Evolutionary conservation across 2,113 vertebrate species (phyloP).

Genomic region (Pseudorectes ferrugineus): DNA sequence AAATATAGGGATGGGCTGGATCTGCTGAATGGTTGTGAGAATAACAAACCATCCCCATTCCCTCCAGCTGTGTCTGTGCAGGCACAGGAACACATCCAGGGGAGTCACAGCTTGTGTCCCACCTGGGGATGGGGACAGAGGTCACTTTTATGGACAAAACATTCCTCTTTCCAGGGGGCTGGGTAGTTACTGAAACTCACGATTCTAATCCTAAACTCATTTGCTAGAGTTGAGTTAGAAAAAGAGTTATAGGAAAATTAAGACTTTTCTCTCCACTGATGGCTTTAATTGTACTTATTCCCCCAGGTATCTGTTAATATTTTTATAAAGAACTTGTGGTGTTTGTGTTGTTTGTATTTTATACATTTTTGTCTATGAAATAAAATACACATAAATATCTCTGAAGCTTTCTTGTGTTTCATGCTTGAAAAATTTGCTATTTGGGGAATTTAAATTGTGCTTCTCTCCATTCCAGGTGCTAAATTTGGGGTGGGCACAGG

Average conservation of each 20-base stretch:
- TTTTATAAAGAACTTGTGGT: not conserved
- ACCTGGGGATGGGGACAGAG: not conserved
- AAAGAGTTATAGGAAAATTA: not conserved
- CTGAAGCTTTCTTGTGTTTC: not conserved
- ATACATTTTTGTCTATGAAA: not conserved
- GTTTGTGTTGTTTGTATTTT: not conserved
- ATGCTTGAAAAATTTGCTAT: not conserved
- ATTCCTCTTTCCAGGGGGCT: not conserved
- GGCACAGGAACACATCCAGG: not conserved
- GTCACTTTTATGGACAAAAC: not conserved
- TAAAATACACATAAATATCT: not conserved
- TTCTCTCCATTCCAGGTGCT: not conserved
- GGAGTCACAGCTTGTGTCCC: not conserved
- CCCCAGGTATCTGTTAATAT: not conserved
- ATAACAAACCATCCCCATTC: not conserved
- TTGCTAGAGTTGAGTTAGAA: not conserved
- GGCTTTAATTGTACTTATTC: not conserved
- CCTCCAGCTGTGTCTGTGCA: accelerated
- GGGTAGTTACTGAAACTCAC: not conserved
- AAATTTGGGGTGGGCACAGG: not conserved
- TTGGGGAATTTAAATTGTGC: not conserved
- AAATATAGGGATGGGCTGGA: not conserved
- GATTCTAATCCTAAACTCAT: not conserved
- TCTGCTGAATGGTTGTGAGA: not conserved
- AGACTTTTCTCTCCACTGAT: not conserved